Percentiles rank a stretch among this genome's conserved stretches.
Conservation (phyloP, 2,888 invertebrate genomes). For the Noctua fimbriata region DNA sequence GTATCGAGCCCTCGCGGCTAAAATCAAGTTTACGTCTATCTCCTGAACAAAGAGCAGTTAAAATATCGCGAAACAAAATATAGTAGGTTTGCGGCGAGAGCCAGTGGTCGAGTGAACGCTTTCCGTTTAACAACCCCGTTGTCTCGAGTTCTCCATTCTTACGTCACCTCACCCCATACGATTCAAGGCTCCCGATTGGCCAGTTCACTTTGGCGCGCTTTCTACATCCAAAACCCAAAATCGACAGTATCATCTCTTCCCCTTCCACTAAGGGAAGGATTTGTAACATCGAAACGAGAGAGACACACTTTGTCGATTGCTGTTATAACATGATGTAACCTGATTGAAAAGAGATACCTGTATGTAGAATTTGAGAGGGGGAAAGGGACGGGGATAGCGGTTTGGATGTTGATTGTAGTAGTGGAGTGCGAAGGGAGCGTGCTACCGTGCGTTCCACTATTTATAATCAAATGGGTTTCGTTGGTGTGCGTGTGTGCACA, state of each 20-base stretch:
- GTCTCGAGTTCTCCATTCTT: conserved; percentile 80
- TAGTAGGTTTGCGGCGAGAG: conserved; percentile 82
- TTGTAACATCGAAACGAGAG: conserved; percentile 78
- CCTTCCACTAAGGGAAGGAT: conserved; percentile 73
- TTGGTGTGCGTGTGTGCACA: conserved; percentile 85
- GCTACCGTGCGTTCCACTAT: conserved; percentile 90
- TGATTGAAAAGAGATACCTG: conserved; percentile 78
- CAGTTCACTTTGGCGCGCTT: conserved; percentile 89
- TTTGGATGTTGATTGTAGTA: conserved; percentile 86
- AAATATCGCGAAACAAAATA: conserved; percentile 79
- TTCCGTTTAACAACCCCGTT: conserved; percentile 87
- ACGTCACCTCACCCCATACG: conserved; percentile 90
- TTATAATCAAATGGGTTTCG: conserved; percentile 87
- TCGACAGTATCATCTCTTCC: conserved; percentile 73
- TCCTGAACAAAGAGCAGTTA: conserved; percentile 88
- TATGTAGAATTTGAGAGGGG: conserved; percentile 66
- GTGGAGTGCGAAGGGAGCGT: conserved; percentile 89
- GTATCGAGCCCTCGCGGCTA: conserved; percentile 79
- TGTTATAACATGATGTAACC: conserved; percentile 87
- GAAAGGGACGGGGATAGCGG: conserved; percentile 78
- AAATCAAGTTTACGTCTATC: conserved; percentile 82
- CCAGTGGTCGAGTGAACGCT: conserved; percentile 87
- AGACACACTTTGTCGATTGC: conserved; percentile 73
- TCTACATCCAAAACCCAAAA: conserved; percentile 78
- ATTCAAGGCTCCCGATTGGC: conserved; percentile 78